A percentile compares a stretch with the other conserved stretches of the same genome.
Evolutionary conservation across 2,888 invertebrate species (phyloP).

Genomic region (Monochamus alternatus): DNA sequence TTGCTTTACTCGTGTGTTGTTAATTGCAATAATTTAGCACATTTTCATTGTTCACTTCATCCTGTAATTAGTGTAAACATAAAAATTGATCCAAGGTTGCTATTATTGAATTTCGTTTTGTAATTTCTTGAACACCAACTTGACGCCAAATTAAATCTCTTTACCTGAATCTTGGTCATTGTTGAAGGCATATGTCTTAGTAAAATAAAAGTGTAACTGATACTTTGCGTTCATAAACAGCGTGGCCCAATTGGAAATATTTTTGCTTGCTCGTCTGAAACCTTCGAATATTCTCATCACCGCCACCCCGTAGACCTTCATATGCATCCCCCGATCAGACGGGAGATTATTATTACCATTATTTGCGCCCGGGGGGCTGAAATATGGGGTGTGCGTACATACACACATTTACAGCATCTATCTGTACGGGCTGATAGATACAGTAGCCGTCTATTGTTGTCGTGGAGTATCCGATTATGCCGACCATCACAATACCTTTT

Average conservation of each 20-base stretch:
- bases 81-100: too few species aligned
- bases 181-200: too few species aligned
- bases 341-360: slow-evolving; percentile 52
- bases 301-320: slow-evolving; percentile 13
- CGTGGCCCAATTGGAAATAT: background rate
- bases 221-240: too few species aligned
- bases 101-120: too few species aligned
- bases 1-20: too few species aligned
- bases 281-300: background rate
- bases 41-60: too few species aligned
- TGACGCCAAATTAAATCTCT: too few species aligned
- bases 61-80: too few species aligned
- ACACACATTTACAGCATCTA: slow-evolving; percentile 12
- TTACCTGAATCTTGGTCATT: too few species aligned
- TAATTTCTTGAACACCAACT: too few species aligned
- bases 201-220: too few species aligned
- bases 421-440: slow-evolving; percentile 60
- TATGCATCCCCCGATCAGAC: slow-evolving; percentile 21
- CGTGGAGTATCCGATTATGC: slow-evolving; percentile 68
- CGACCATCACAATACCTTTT: slow-evolving; percentile 65
- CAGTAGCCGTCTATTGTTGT: slow-evolving; percentile 65
- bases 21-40: too few species aligned
- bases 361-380: slow-evolving; percentile 47
- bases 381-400: slow-evolving; percentile 46
- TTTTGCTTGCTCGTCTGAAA: background rate